phyloP scores from a whole-genome alignment of 2,888 invertebrate species.

The Elaeidobius kamerunicus region DNA sequence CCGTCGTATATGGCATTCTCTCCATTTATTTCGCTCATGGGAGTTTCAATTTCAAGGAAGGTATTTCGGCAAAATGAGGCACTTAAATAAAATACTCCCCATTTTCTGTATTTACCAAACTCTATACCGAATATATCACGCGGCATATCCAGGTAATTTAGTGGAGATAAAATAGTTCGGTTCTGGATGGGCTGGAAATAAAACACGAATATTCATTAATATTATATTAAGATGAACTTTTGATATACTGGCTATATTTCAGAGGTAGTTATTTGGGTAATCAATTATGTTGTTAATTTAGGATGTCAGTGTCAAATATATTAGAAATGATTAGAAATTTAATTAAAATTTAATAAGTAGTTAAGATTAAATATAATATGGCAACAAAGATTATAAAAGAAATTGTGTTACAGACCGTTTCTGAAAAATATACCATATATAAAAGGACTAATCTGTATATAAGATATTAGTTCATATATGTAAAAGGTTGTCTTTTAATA shows the following conservation, averaged over 20 bases:
- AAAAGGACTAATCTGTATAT: too few species aligned
- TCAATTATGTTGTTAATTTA: too few species aligned
- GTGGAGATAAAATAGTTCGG: background rate
- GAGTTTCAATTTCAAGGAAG: slow-evolving; percentile 10
- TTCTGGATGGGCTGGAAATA: slow-evolving; percentile 3
- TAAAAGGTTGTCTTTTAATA: too few species aligned
- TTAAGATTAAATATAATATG: too few species aligned
- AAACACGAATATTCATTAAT: background rate
- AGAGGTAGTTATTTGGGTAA: background rate
- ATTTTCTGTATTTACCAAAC: slow-evolving; percentile 24
- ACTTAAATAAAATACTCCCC: slow-evolving; percentile 23
- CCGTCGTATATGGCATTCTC: background rate
- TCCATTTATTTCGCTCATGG: slow-evolving; percentile 3
- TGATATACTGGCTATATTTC: background rate
- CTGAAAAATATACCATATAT: too few species aligned
- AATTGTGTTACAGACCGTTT: too few species aligned
- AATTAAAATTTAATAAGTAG: too few species aligned
- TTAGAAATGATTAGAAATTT: too few species aligned
- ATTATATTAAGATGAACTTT: background rate
- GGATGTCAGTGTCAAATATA: too few species aligned
- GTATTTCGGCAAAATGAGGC: slow-evolving; percentile 6
- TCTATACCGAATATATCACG: slow-evolving; percentile 12
- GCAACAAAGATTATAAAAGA: too few species aligned
- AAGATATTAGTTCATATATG: too few species aligned
- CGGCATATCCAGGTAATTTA: background rate